Evolutionary conservation across 2,888 invertebrate genomes (phyloP), one percentile per base, ranked within the genome.

Genomic region (Esperia sulphurella): DNA sequence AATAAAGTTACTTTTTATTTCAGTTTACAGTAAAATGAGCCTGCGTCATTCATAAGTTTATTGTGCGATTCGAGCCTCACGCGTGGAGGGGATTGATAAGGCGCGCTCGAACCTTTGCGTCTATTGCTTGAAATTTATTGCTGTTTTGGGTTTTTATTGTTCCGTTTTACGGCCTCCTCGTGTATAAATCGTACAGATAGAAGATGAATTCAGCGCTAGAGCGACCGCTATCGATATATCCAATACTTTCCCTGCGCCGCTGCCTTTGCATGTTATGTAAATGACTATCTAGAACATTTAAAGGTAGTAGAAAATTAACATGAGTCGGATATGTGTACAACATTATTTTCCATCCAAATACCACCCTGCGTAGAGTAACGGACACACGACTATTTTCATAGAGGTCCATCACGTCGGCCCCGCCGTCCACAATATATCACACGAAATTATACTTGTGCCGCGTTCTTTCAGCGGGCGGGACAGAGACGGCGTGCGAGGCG

Each of bases 111-210:
- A 85, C 89, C 89, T 89, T 86, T 82, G 88, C 89, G 83, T 86
- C 88, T 88, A 88, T 89, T 88, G 86, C 87, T 82, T 73, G 79
- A 87, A 90, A 90, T 90, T 90, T 90, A 90, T 90, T 84, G 85
- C 88, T 90, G 90, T 90, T 90, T 90, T 90, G 90, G 89, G 89
- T 90, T 90, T 90, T 90, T 90, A 90, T 90, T 90, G 90, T 90
- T 90, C 85, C 86, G 88, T 88, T 90, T 90, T 90, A 90, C 86
- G 85, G 85, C 89, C 84, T 86, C 75, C 77, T 77, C 86, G 83
- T 82, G 72, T 83, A 88, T 89, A 89, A 89, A 89, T 88, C 83
- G 83, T 79, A 80, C 76, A 87, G 89, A 87, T 88, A 89, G 81
- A 87, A 87, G 85, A 87, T 85, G 84, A 85, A 88, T 88, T 85